These are phyloP conservation scores for Cheilosia scutellata DNA, from an alignment of 2,888 invertebrate genomes.

Conservation along the genomic window DNA sequence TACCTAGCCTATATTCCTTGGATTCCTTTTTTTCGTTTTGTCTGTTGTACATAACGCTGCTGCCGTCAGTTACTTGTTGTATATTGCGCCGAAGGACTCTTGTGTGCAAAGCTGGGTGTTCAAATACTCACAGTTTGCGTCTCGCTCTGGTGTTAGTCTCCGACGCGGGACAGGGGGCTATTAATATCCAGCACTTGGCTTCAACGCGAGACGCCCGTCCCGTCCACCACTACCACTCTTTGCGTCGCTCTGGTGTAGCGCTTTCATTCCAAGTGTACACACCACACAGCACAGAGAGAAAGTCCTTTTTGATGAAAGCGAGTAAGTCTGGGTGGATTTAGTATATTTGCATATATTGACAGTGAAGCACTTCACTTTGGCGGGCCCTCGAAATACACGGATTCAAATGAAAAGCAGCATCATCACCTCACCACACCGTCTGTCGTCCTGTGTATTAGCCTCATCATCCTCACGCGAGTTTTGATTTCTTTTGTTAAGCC, in stretches of 20 bases:
- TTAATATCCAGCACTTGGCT: conserved; percentile 72
- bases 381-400: conserved; percentile 30
- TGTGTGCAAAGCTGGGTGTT: conserved; percentile 72
- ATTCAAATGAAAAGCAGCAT: conserved; percentile 50
- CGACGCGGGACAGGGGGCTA: conserved; percentile 52
- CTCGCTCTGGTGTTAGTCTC: conserved; percentile 65
- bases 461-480: conserved; percentile 66
- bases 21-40: conserved; percentile 6
- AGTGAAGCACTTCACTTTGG: conserved; percentile 66
- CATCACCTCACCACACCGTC: conserved; percentile 10
- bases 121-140: conserved; percentile 71
- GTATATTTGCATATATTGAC: conserved; percentile 68
- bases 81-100: conserved; percentile 33
- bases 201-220: conserved; percentile 68
- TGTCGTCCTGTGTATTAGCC: conserved; percentile 44
- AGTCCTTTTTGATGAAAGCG: conserved; percentile 49
- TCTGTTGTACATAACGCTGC: conserved; percentile 49
- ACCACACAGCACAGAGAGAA: conserved; percentile 36
- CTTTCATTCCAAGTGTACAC: conserved; percentile 27
- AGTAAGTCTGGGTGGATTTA: conserved; percentile 26
- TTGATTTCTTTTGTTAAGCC: conserved; percentile 62
- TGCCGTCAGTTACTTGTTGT: conserved; percentile 32
- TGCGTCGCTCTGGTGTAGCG: background rate
- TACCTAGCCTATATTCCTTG: conserved; percentile 69
- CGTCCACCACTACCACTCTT: conserved; percentile 30